Evolutionary conservation across 2,888 invertebrate species (phyloP).

Genomic region (Loripinus fragilis): DNA sequence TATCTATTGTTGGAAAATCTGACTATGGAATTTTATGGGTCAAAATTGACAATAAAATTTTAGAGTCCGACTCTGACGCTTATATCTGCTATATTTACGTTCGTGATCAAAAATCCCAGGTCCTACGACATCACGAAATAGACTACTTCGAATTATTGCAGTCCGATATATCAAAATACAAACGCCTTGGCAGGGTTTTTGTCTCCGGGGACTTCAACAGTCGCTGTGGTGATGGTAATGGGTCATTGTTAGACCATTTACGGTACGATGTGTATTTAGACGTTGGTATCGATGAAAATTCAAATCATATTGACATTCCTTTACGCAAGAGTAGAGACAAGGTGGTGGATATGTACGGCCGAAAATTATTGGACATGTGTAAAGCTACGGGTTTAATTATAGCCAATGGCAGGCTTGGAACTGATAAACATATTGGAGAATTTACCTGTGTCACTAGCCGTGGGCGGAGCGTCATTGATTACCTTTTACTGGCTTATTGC

Average conservation of each 20-base stretch:
- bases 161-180: too few relatives aligned
- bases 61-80: too few relatives aligned
- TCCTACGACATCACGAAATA: too few relatives aligned
- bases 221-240: too few relatives aligned
- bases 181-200: too few relatives aligned
- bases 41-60: too few relatives aligned
- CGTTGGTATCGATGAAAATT: neutral
- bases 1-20: too few relatives aligned
- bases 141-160: too few relatives aligned
- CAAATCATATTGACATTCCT: neutral
- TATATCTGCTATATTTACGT: too few relatives aligned
- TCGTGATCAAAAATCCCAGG: too few relatives aligned
- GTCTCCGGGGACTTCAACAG: neutral
- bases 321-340: neutral
- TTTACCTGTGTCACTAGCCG: neutral
- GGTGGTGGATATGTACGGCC: neutral
- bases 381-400: neutral
- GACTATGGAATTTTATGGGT: too few relatives aligned
- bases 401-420: neutral
- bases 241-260: too few relatives aligned
- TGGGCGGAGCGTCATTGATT: constrained; percentile 2
- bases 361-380: neutral
- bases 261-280: neutral
- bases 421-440: neutral
- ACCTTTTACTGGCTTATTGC: neutral